These are phyloP conservation scores for Sturmia bella DNA, from an alignment of 2,888 invertebrate genomes.

Conservation along the genomic window DNA sequence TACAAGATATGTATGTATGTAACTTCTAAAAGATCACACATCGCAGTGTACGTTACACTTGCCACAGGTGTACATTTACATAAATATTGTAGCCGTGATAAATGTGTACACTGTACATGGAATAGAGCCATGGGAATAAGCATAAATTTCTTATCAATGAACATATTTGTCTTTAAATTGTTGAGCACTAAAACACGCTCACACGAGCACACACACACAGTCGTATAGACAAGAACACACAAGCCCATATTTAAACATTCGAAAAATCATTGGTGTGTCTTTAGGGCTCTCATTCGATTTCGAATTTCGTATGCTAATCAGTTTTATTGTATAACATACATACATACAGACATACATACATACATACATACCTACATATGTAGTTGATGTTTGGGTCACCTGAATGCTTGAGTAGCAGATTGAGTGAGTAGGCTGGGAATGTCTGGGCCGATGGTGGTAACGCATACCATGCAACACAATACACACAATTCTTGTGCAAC, in stretches of 20 bases:
- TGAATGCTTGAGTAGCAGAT: slow-evolving; percentile 32
- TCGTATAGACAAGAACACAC: background rate
- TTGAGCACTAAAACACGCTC: background rate
- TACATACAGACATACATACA: too few species aligned
- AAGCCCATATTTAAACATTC: slow-evolving; percentile 7
- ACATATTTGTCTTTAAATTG: slow-evolving; percentile 3
- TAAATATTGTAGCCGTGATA: background rate
- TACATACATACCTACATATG: too few species aligned
- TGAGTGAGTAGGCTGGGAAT: slow-evolving; percentile 65
- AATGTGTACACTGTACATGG: slow-evolving; percentile 20
- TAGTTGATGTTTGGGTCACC: slow-evolving; percentile 49
- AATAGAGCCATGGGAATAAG: slow-evolving; percentile 58
- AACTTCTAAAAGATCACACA: too few species aligned
- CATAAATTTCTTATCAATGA: slow-evolving; percentile 38
- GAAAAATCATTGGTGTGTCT: slow-evolving; percentile 35
- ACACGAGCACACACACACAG: background rate
- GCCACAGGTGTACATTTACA: background rate
- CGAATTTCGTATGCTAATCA: slow-evolving; percentile 61
- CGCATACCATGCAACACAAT: slow-evolving; percentile 55
- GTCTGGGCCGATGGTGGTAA: slow-evolving; percentile 33
- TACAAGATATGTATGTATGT: too few species aligned
- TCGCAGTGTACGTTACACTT: background rate
- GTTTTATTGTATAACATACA: slow-evolving; percentile 29
- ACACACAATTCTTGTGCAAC: slow-evolving; percentile 18
- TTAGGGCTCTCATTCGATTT: slow-evolving; percentile 31